Base-by-base conservation (phyloP, 1,140 invertebrate species). In the Lutraria rhynchaena region DNA sequence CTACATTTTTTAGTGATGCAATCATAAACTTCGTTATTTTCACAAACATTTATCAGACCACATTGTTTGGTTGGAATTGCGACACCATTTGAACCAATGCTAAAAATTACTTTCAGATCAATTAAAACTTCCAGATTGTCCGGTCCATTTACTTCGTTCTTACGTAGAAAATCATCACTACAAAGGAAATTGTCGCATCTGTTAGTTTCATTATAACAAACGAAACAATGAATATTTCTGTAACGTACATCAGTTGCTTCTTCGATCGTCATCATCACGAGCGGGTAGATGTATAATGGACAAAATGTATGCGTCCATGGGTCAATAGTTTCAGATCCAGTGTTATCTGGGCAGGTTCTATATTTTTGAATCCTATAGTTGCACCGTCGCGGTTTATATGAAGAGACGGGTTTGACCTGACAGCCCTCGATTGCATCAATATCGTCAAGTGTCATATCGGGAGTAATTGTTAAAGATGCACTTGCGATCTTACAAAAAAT, bases 151-250 rank as follows among this genome's bases (percentile, higher is more conserved):
- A 27, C 7, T 24, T 22, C 1, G 7, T 53, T 53, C 3, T n/a
- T 53, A 5, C 13, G 1, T n/a, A 22, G 11, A 1, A 24, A 24
- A 5, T 44, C 3, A 13, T 41, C 5, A 44, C 5, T 3, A 29
- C 63, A 67, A 49, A 1, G 5, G 17, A 67, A 31, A 31, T 31
- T 17, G 31, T 31, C 31, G 1, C 27, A 13, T 22, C 33, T 31
- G 0, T 11, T 3, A 3, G 1, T 55, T 15, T 27, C 33, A 57
- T 53, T 19, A 3, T 29, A 3, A 19, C 69, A 71, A 0, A 46
- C 29, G 5, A 19, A 44, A 29, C 69, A 71, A 46, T 71, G 69
- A 24, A 46, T 44, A 41, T 71, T 71, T 55, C 22, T 55, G 51
- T 71, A 71, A 7, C 15, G 11, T 19, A 19, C 31, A 2, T 19